phyloP scores from a whole-genome alignment of 2,888 invertebrate species.

The Lasioglossum leucozonium region DNA sequence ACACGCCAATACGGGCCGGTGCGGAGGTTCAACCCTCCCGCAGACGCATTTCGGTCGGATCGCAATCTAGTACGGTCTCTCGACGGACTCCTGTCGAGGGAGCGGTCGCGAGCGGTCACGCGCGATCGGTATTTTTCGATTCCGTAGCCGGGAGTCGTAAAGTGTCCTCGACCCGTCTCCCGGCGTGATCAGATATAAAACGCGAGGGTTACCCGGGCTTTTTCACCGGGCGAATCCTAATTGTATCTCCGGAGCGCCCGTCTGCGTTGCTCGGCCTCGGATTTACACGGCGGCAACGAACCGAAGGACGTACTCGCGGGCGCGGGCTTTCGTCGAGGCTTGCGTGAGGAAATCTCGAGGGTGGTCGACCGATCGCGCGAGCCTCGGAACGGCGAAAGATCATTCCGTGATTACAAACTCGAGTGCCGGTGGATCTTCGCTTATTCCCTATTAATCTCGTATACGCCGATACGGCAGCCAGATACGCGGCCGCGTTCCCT shows the following conservation, averaged over 20 bases:
- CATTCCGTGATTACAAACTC: slow-evolving; percentile 72
- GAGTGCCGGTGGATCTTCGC: slow-evolving; percentile 64
- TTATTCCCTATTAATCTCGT: slow-evolving; percentile 72
- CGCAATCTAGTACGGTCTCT: neutral
- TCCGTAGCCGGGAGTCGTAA: slow-evolving; percentile 43
- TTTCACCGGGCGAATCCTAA: slow-evolving; percentile 57
- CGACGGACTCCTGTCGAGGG: neutral
- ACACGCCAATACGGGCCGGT: neutral
- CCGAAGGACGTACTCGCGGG: slow-evolving; percentile 1
- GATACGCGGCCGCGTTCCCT: slow-evolving; percentile 44
- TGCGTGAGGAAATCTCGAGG: slow-evolving; percentile 72
- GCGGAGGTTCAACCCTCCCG: neutral
- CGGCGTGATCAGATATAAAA: slow-evolving; percentile 47
- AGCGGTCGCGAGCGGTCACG: neutral
- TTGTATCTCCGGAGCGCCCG: slow-evolving; percentile 52
- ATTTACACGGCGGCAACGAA: slow-evolving; percentile 55
- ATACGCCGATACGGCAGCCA: slow-evolving; percentile 57
- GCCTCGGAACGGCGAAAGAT: slow-evolving; percentile 41
- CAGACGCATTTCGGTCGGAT: neutral
- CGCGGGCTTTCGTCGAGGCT: slow-evolving; percentile 48
- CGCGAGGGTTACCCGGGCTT: slow-evolving; percentile 15
- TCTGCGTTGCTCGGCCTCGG: slow-evolving; percentile 17
- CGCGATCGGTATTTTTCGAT: slow-evolving; percentile 47
- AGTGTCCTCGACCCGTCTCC: slow-evolving; percentile 34
- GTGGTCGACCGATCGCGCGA: slow-evolving; percentile 62